Conservation (phyloP, 2,113 vertebrate species). For the Barnardius zonarius region DNA sequence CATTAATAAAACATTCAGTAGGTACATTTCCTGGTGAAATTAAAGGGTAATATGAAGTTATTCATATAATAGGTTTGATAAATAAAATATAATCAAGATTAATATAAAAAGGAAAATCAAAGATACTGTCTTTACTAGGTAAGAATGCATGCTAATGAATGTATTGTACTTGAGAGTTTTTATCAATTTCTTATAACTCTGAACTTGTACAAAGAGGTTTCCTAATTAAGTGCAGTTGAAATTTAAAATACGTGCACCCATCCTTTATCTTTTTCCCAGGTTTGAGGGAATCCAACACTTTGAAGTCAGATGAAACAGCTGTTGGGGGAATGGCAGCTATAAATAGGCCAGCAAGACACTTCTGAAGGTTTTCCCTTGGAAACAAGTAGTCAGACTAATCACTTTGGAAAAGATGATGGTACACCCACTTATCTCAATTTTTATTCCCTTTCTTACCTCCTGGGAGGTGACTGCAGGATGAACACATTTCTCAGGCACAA, state of each 20-base stretch:
- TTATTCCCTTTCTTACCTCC: not conserved
- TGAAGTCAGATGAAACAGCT: not conserved
- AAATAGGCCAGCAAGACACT: not conserved
- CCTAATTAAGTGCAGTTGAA: not conserved
- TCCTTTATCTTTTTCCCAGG: not conserved
- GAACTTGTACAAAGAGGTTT: not conserved
- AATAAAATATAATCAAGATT: slow-evolving; percentile 12
- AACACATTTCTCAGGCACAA: not conserved
- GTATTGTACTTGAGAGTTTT: not conserved
- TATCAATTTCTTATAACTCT: not conserved
- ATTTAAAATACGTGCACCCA: not conserved
- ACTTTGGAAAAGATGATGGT: not conserved
- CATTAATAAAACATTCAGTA: not conserved
- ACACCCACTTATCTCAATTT: not conserved
- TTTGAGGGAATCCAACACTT: not conserved
- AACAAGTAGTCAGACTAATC: not conserved
- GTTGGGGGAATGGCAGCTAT: not conserved
- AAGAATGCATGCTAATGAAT: not conserved
- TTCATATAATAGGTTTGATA: not conserved
- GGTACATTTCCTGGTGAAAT: slow-evolving; percentile 19
- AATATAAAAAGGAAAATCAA: not conserved
- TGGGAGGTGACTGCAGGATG: not conserved
- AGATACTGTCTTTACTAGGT: not conserved
- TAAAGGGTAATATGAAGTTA: slow-evolving; percentile 23
- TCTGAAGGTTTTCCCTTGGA: not conserved